Base-by-base conservation (phyloP, 2,888 invertebrate species). In the Agonopterix arenella region DNA sequence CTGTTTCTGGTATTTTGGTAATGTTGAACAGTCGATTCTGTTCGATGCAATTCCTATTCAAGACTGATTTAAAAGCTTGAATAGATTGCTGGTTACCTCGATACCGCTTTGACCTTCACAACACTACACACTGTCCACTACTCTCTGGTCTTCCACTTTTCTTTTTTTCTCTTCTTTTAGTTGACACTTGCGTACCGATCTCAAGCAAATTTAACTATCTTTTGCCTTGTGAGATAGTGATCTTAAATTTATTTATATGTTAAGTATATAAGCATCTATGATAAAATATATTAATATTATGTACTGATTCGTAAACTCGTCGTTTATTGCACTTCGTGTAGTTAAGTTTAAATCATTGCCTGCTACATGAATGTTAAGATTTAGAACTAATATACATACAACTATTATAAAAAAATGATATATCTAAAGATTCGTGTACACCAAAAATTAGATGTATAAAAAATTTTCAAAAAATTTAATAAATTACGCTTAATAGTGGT, bases 161-260 rank as follows among this genome's bases (percentile, higher is more conserved):
- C 55, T 49, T 44, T 49, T 49, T 47, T 57, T 54, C 63, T 58
- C 41, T 13, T 50, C 55, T 55, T 54, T 52, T 46, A 40, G 36
- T 49, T 55, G 40, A 40, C 10, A 40, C 40, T n/a, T 51, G 49
- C 18, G 28, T 45, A 45, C 36, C 8, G 13, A 37, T 40, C 11
- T 79, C 86, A 88, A 89, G 88, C 88, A 89, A 88, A 88, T 89
- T 89, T 88, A 88, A 83, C 70, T 84, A 84, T 86, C 80, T 60
- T 59, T 68, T 63, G 57, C 68, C 66, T 70, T 69, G 66, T 76
- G 73, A 76, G 71, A 67, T 68, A 67, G 62, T 61, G 60, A 68
- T 28, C 28, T 28, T 28, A 28, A 28, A 28, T 63, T 60, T 67
- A 59, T 72, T 68, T 69, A 66, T 66, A 65, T 68, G 61, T 70